Evolutionary conservation across 2,888 invertebrate genomes (phyloP), one percentile per base, ranked within the genome.

Genomic region (Pristionchus mayeri): DNA sequence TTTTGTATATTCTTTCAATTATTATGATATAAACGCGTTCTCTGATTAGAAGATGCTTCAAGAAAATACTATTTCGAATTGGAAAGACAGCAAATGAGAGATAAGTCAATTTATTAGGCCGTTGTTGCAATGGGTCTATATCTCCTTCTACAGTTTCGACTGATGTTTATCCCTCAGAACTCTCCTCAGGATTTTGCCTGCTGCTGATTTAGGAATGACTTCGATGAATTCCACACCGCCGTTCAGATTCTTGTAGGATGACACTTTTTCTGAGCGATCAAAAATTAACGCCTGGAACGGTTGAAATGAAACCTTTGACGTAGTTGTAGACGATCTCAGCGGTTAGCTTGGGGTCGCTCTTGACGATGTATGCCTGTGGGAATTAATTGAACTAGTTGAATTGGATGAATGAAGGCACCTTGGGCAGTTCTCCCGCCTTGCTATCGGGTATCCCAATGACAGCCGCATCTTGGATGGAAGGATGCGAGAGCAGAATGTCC

Each of bases 151-250:
- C 37, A 82, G 18, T 21, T 83, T 83, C 9, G 83, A 83, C 24
- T 50, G 21, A 34, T 67, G 21, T 40, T 52, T 48, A 11, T 90
- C 89, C 24, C 88, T 81, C 71, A 93, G 86, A 50, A 89, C 79
- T 84, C 95, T 95, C 88, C 96, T 94, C 91, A 96, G 93, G 67
- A 96, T 96, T 93, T 96, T 96, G 6, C 96, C 96, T 3, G 95
- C 95, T 0, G 95, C 95, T 89, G 95, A 96, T 92, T 96, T 95
- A 0, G 96, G 96, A 90, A 96, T 71, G 1, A 27, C 89, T 2
- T 95, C 95, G 34, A 96, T 93, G 92, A 96, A 95, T 76, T 94
- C 94, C 3, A 96, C 95, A 1, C 96, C 93, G 50, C 91, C 95
- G 86, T 95, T 95, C 82, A 97, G 94, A 30, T 95, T 95, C 92